Percentiles rank a stretch among this genome's conserved stretches.
Conservation (phyloP, 2,888 invertebrate species). For the Alloscopus bannaensis region DNA sequence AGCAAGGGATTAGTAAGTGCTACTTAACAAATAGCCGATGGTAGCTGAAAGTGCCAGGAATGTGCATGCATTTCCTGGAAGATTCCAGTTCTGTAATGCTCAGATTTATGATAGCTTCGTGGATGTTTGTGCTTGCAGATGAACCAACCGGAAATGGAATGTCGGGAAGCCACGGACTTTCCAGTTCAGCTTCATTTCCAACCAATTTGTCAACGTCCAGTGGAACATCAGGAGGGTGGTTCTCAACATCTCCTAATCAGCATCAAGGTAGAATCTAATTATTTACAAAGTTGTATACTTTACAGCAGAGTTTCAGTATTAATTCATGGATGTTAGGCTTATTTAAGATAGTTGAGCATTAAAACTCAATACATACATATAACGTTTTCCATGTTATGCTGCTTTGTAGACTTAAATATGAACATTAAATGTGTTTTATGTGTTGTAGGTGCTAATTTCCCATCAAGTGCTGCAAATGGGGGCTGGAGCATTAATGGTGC, state of each 20-base stretch:
- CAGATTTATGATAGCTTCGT: background rate
- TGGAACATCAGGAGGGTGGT: slow-evolving; percentile 60
- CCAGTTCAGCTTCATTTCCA: slow-evolving; percentile 68
- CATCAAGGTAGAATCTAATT: slow-evolving; percentile 65
- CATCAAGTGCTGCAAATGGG: slow-evolving; percentile 25
- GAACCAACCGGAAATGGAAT: slow-evolving; percentile 59
- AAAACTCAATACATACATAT: too few species aligned
- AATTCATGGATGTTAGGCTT: too few species aligned
- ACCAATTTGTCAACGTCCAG: slow-evolving; percentile 69
- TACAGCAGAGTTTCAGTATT: too few species aligned
- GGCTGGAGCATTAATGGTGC: slow-evolving; percentile 44
- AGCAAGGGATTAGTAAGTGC: slow-evolving; percentile 73
- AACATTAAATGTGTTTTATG: too few species aligned
- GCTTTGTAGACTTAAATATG: too few species aligned
- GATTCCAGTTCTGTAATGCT: background rate
- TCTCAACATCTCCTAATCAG: slow-evolving; percentile 70
- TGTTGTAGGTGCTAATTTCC: slow-evolving; percentile 38
- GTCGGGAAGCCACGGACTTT: slow-evolving; percentile 48
- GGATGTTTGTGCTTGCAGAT: slow-evolving; percentile 50
- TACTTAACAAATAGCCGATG: too few species aligned
- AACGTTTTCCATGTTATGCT: too few species aligned
- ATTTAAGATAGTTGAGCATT: too few species aligned
- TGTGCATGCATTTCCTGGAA: background rate
- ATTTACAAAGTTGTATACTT: too few species aligned
- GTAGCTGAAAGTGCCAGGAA: background rate